These are phyloP conservation scores for Mastigias papua DNA, from an alignment of 30 jellyfish, hydroid and myxozoan genomes.

Conservation along the genomic window DNA sequence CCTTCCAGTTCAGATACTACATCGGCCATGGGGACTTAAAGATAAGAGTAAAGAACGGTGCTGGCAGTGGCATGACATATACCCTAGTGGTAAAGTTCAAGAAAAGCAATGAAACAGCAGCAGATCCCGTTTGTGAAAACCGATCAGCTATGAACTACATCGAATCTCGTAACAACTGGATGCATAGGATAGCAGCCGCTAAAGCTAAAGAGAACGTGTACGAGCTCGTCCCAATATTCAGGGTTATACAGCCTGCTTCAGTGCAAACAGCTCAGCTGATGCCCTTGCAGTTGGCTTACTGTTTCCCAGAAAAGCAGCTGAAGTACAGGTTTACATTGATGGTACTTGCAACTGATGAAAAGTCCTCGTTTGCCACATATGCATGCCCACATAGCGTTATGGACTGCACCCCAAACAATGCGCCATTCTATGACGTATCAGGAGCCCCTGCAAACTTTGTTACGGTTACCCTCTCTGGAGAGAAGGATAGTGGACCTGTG, in stretches of 20 bases:
- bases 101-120: neutral
- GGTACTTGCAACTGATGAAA: constrained; percentile 47
- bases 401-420: constrained; percentile 20
- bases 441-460: constrained; percentile 65
- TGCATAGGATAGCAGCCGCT: neutral
- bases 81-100: constrained; percentile 47
- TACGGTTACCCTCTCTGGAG: constrained; percentile 26
- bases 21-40: constrained; percentile 50
- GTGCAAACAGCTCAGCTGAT: constrained; percentile 11
- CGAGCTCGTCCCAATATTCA: constrained; percentile 69
- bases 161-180: constrained; percentile 53
- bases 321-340: constrained; percentile 25
- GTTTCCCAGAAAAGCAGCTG: constrained; percentile 24
- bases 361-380: constrained; percentile 73
- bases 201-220: constrained; percentile 43
- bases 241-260: constrained; percentile 11
- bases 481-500: constrained; percentile 59
- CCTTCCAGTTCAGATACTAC: constrained; percentile 45
- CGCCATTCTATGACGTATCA: constrained; percentile 62
- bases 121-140: constrained; percentile 25
- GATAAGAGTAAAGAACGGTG: constrained; percentile 40
- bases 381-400: constrained; percentile 55
- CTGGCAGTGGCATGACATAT: constrained; percentile 66
- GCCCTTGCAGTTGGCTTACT: constrained; percentile 50
- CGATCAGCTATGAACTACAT: constrained; percentile 32